A percentile compares a stretch with the other conserved stretches of the same genome.
Evolutionary conservation across 2,888 invertebrate genomes (phyloP).

Genomic region (Rhimphoctona megacephalus): DNA sequence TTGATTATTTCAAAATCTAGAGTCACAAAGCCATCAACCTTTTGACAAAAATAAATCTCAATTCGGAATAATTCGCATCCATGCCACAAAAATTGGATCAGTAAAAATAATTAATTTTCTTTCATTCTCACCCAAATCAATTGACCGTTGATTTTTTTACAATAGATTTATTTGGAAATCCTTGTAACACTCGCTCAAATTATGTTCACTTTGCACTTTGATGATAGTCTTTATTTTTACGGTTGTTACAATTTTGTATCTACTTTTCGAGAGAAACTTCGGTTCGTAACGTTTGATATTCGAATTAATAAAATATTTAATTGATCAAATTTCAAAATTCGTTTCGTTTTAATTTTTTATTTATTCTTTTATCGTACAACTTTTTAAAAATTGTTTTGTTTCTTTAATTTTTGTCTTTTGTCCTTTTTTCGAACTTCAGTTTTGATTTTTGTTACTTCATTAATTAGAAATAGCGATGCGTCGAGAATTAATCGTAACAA

Average conservation of each 20-base stretch:
- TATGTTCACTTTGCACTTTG: constrained; percentile 18
- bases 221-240: background rate
- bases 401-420: background rate
- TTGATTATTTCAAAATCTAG: background rate
- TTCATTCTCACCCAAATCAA: constrained; percentile 1
- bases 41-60: background rate
- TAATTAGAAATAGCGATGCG: background rate
- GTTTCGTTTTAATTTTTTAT: background rate
- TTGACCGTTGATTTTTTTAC: background rate
- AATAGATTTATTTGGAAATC: constrained; percentile 1
- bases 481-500: background rate
- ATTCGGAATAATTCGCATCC: background rate
- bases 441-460: background rate
- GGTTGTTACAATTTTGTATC: background rate
- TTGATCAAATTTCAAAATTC: background rate
- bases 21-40: background rate
- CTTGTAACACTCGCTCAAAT: constrained; percentile 27
- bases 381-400: background rate
- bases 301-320: background rate
- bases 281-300: background rate
- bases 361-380: background rate
- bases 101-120: background rate
- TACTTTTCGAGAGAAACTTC: background rate
- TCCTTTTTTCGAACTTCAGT: background rate
- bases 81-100: background rate